Evolutionary conservation across 2,888 invertebrate species (phyloP).

Genomic region (Gortyna flavago): DNA sequence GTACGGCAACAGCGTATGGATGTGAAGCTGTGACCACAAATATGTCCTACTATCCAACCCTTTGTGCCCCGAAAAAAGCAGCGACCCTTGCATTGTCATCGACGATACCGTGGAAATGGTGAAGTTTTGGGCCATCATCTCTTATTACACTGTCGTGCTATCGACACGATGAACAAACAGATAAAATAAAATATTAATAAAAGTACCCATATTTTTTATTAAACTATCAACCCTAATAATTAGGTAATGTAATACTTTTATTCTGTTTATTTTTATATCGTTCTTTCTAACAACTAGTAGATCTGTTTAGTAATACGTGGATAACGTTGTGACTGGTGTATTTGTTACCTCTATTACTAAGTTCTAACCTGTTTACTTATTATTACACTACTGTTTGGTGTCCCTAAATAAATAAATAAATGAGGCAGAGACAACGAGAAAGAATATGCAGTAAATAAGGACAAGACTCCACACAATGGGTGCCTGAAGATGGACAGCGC

Average conservation of each 20-base stretch:
- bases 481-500: neutral
- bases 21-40: neutral
- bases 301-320: too few species aligned
- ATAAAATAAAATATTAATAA: neutral
- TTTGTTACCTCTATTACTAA: too few species aligned
- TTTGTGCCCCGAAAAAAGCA: neutral
- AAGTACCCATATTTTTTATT: neutral
- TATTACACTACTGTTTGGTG: too few species aligned
- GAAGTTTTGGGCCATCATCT: neutral
- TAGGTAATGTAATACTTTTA: too few species aligned
- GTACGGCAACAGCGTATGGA: neutral
- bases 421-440: too few species aligned
- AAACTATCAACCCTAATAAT: too few species aligned
- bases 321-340: too few species aligned
- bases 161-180: neutral
- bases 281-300: too few species aligned
- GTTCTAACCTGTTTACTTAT: too few species aligned
- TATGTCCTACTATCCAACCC: neutral
- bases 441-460: too few species aligned
- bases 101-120: neutral
- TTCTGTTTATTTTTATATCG: too few species aligned
- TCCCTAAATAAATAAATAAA: too few species aligned
- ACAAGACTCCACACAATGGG: neutral
- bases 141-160: neutral
- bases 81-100: neutral